Evolutionary conservation across 2,797 vertebrate species (phyloP), one percentile per base, ranked within the genome.

Genomic region (Chelmon rostratus): DNA sequence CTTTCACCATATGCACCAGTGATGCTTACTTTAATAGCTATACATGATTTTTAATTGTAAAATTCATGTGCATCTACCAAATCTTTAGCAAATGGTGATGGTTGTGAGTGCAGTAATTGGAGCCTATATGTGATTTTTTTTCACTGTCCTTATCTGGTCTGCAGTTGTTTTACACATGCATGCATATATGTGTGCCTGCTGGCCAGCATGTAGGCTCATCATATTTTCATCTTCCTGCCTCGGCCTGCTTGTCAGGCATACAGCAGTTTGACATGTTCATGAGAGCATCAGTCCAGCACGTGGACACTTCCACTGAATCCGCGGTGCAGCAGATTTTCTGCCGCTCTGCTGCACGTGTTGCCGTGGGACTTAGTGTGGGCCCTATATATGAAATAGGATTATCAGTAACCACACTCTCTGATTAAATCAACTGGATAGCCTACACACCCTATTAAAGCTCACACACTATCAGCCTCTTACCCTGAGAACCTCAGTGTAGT

Each of bases 321-420:
- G 57, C 61, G 0, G 64, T 28, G 68, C 69, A 78, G 81, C 82
- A 82, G 81, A 85, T 88, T 88, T 79, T 49, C 82, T 83, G 73
- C 56, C 3, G 13, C 86, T 86, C 81, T n/a, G 76, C 78, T 44
- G 67, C 88, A 89, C 78, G 78, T 82, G 89, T 44, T 67, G 83
- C 82, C 28, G 13, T 58, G 68, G 66, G 88, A 88, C 64, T 89
- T 89, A 83, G 75, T 50, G 85, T 49, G 63, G 68, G 78, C 85
- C 76, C 77, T 74, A 68, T 78, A 84, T 89, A 89, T 91, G 85
- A 90, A 94, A 93, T 89, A 85, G 86, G 93, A 94, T 94, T 92
- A 92, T 86, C 83, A 70, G 78, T 78, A 81, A 86, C 80, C 84
- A 79, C 88, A 64, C 68, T 71, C 68, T 72, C 83, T 91, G 89